Evolutionary conservation across 2,888 invertebrate species (phyloP).

Genomic region (Gnatocerus cornutus): DNA sequence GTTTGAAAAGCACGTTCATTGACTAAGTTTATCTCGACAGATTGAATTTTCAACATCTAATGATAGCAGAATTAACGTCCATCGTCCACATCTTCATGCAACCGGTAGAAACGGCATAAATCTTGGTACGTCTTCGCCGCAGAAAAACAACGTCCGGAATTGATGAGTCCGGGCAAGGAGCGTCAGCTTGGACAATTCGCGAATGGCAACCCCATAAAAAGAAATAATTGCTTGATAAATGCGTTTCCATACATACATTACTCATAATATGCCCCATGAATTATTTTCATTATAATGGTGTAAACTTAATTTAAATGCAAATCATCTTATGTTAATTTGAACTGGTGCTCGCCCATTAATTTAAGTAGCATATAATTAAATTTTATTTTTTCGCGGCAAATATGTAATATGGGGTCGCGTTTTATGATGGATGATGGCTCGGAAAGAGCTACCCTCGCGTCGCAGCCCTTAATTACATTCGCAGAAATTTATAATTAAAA

Average conservation of each 20-base stretch:
- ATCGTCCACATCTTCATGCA: no score
- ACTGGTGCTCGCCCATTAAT: slow-evolving; percentile 75
- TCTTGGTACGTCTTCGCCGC: neutral
- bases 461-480: slow-evolving; percentile 64
- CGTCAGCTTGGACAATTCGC: slow-evolving; percentile 49
- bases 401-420: slow-evolving; percentile 65
- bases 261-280: slow-evolving; percentile 69
- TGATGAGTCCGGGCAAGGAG: slow-evolving; percentile 3
- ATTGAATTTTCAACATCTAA: no score
- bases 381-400: slow-evolving; percentile 72
- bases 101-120: no score
- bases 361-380: slow-evolving; percentile 83
- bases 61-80: no score
- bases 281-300: slow-evolving; percentile 72
- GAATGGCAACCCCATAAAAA: slow-evolving; percentile 56
- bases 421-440: slow-evolving; percentile 65
- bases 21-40: no score
- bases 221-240: slow-evolving; percentile 67
- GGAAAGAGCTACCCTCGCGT: slow-evolving; percentile 59
- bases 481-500: slow-evolving; percentile 68
- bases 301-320: slow-evolving; percentile 73
- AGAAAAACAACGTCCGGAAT: slow-evolving; percentile 16
- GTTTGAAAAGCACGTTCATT: no score
- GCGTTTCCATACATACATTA: slow-evolving; percentile 67
- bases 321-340: slow-evolving; percentile 72